These are phyloP conservation scores for Apodemus agrarius DNA, from an alignment of 2,797 vertebrate species.

Conservation along the genomic window DNA sequence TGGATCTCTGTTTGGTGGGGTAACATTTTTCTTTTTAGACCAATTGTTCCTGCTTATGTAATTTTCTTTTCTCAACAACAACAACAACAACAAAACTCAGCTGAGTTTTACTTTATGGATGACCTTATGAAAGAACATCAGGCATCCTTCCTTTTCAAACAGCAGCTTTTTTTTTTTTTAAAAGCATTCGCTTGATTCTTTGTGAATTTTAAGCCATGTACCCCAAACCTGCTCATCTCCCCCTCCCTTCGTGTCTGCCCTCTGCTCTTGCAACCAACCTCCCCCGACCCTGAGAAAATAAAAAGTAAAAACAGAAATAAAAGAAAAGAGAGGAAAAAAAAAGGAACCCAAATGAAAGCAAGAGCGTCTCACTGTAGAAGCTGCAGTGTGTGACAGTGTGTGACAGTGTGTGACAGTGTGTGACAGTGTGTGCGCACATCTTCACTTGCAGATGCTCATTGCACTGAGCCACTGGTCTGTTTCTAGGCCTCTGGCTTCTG, in stretches of 20 bases:
- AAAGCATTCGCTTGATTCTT: not conserved
- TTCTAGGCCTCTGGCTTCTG: not conserved
- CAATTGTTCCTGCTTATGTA: not conserved
- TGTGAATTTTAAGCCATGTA: not conserved
- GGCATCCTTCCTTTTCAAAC: not conserved
- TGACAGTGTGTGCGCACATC: not conserved
- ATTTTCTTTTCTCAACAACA: not conserved
- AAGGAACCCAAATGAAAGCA: not conserved
- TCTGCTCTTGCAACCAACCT: not conserved
- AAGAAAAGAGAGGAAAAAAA: not conserved
- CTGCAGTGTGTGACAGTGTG: not conserved
- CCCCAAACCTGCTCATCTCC: not conserved
- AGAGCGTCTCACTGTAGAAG: not conserved
- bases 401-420: not conserved
- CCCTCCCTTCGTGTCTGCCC: not conserved
- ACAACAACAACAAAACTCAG: not conserved
- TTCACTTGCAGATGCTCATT: not conserved
- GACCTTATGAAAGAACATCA: not conserved
- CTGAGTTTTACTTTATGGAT: conserved; percentile 18
- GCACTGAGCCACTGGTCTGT: not conserved
- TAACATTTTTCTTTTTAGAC: not conserved
- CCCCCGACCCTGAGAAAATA: not conserved
- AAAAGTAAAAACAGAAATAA: not conserved
- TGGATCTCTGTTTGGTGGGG: not conserved
- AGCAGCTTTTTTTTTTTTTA: not conserved